A percentile compares a stretch with the other conserved stretches of the same genome.
Conservation (phyloP, 2,888 invertebrate species). For the Imbricaverruca yamaguchii region DNA sequence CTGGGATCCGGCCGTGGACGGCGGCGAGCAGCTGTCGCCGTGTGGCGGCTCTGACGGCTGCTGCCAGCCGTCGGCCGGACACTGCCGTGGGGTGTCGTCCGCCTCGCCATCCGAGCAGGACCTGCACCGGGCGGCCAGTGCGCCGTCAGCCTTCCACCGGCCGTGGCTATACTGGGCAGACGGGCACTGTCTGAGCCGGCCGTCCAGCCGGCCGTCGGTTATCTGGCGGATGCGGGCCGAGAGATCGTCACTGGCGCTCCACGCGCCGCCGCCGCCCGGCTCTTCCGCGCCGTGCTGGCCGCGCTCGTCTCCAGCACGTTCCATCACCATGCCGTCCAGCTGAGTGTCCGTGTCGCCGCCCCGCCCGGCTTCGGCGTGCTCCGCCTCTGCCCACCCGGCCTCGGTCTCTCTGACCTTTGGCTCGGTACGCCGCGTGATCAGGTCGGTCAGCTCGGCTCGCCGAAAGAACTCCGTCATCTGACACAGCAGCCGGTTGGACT, state of each 20-base stretch:
- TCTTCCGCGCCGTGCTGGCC: too few relatives aligned
- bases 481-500: not conserved
- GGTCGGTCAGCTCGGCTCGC: not conserved
- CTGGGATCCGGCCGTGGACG: not conserved
- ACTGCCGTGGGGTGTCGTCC: not conserved
- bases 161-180: not conserved
- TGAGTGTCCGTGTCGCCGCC: too few relatives aligned
- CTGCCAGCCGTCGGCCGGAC: not conserved
- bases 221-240: not conserved
- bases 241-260: not conserved
- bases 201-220: not conserved
- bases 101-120: not conserved
- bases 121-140: not conserved
- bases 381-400: too few relatives aligned
- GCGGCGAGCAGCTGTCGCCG: not conserved
- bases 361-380: too few relatives aligned
- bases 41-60: not conserved
- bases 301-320: too few relatives aligned
- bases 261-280: too few relatives aligned
- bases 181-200: not conserved
- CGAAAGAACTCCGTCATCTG: conserved; percentile 1
- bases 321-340: too few relatives aligned
- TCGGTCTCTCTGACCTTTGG: not conserved
- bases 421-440: not conserved
- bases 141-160: not conserved